Evolutionary conservation across 2,888 invertebrate genomes (phyloP).

Genomic region (Erynnis tages): DNA sequence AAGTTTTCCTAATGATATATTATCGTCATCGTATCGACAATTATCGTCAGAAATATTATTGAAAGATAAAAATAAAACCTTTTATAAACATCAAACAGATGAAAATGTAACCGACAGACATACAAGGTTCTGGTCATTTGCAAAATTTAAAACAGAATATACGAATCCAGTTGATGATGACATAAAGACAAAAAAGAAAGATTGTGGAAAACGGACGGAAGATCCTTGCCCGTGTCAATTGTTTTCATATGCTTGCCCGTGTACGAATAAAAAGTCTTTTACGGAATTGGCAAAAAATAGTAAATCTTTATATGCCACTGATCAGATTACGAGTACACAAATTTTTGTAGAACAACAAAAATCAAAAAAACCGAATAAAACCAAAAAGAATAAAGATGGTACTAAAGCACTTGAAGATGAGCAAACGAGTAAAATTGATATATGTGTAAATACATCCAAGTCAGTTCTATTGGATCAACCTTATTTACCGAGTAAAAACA

Average conservation of each 20-base stretch:
- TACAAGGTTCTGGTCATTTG: constrained; percentile 61
- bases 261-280: constrained; percentile 42
- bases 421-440: constrained; percentile 42
- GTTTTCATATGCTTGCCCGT: constrained; percentile 64
- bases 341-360: constrained; percentile 33
- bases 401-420: constrained; percentile 46
- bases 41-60: constrained; percentile 61
- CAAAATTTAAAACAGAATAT: constrained; percentile 59
- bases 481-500: background rate
- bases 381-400: constrained; percentile 40
- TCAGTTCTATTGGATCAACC: background rate
- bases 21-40: too few species aligned
- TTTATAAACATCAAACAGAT: constrained; percentile 28
- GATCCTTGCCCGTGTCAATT: constrained; percentile 66
- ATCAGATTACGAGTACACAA: constrained; percentile 38
- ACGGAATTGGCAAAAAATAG: constrained; percentile 36
- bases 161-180: constrained; percentile 51
- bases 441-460: constrained; percentile 15
- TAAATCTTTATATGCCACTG: constrained; percentile 32
- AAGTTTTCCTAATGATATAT: constrained; percentile 38
- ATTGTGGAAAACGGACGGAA: constrained; percentile 48
- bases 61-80: constrained; percentile 44
- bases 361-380: constrained; percentile 30
- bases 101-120: constrained; percentile 39
- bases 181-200: constrained; percentile 51